A percentile compares a stretch with the other conserved stretches of the same genome.
phyloP scores from a whole-genome alignment of 2,797 vertebrate genomes.

The Micrastur ruficollis region DNA sequence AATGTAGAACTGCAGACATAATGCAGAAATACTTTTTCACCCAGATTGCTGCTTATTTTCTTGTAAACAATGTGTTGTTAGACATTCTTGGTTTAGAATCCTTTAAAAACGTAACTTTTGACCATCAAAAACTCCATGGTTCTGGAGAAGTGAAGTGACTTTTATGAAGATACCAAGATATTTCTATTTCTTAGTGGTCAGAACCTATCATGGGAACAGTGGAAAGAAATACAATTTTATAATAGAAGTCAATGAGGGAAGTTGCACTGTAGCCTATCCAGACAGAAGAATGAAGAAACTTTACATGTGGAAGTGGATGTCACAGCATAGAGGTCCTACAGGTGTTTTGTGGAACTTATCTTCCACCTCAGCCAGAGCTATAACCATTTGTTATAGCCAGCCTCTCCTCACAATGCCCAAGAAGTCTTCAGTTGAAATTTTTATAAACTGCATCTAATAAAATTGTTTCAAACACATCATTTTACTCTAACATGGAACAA shows the following conservation, averaged over 20 bases:
- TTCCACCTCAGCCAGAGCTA: neutral
- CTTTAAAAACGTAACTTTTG: neutral
- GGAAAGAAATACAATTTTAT: neutral
- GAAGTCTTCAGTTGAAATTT: neutral
- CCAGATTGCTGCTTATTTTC: neutral
- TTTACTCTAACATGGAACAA: neutral
- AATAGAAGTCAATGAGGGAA: neutral
- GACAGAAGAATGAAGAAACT: neutral
- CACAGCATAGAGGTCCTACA: neutral
- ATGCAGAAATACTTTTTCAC: neutral
- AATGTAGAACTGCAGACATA: neutral
- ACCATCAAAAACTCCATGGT: neutral
- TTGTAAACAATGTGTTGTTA: neutral
- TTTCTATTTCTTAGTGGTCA: neutral
- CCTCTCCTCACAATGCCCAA: neutral
- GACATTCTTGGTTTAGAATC: neutral
- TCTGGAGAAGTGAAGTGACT: neutral
- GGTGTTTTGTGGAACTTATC: neutral
- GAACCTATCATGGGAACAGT: neutral
- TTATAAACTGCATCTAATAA: neutral
- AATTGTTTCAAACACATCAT: neutral
- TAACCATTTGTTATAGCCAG: neutral
- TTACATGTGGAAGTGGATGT: neutral
- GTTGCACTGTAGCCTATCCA: neutral
- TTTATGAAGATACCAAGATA: neutral